These are phyloP conservation scores for Enteromius mattozi DNA, from an alignment of 2,797 vertebrate species.

Conservation along the genomic window DNA sequence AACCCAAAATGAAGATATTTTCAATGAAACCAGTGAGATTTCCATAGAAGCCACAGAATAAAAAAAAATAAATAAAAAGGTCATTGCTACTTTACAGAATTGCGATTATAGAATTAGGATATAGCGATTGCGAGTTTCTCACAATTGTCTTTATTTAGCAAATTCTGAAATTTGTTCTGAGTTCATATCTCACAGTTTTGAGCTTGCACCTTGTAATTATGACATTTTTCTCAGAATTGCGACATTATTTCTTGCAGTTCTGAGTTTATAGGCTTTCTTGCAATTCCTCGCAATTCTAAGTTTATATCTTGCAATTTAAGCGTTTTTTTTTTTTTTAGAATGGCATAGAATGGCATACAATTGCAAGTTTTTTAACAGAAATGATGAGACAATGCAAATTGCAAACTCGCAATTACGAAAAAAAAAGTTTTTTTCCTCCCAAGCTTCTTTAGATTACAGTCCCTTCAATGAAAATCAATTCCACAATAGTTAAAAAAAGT, in stretches of 20 bases:
- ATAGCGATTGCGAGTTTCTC: background rate
- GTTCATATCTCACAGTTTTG: background rate
- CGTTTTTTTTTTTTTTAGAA: background rate
- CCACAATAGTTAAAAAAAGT: background rate
- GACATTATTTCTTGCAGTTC: background rate
- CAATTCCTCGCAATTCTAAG: background rate
- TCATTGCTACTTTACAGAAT: background rate
- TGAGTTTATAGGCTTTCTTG: background rate
- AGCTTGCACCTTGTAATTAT: background rate
- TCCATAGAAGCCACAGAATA: background rate
- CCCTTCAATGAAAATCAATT: background rate
- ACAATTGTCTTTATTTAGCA: background rate
- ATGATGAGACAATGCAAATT: background rate
- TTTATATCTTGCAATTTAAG: background rate
- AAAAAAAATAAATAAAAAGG: background rate
- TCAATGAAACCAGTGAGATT: background rate
- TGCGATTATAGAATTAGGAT: background rate
- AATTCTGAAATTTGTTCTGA: background rate
- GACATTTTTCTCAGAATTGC: background rate
- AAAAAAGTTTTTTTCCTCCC: no score
- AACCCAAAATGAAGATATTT: background rate
- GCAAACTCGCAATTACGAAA: no score
- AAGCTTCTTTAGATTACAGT: background rate
- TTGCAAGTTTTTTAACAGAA: background rate
- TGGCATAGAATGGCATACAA: background rate